These are phyloP conservation scores for Sweltsa coloradensis DNA, from an alignment of 1,140 invertebrate species.

Conservation along the genomic window DNA sequence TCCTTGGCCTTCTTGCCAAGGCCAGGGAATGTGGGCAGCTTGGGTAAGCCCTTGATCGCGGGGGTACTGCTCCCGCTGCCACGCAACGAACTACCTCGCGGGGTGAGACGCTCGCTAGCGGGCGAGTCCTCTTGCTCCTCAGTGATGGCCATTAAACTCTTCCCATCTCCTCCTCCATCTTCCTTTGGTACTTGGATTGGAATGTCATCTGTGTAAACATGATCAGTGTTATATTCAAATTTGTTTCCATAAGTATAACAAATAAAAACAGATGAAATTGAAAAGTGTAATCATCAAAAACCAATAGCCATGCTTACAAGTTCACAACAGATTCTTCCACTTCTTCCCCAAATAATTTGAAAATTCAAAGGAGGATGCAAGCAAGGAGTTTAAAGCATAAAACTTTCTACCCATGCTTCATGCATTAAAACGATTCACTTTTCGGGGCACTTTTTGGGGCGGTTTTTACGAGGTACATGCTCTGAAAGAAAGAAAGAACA, in stretches of 20 bases:
- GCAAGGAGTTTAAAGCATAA: no score
- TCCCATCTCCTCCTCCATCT: conserved; percentile 13
- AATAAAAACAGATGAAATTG: conserved; percentile 3
- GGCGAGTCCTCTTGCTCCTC: conserved; percentile 27
- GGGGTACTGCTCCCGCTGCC: conserved; percentile 11
- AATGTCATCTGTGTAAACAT: conserved; percentile 28
- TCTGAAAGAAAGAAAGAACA: no score
- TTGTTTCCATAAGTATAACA: no score
- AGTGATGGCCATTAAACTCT: conserved; percentile 24
- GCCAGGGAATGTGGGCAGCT: conserved; percentile 21
- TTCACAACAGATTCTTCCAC: no score
- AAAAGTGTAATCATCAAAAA: conserved; percentile 4
- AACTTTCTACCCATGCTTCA: no score
- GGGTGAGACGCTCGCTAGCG: conserved; percentile 4
- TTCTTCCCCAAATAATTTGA: no score
- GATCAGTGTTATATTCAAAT: no score
- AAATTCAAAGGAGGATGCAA: no score
- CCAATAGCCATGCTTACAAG: background rate
- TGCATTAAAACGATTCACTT: no score
- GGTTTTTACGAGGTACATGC: no score
- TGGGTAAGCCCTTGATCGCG: conserved; percentile 20
- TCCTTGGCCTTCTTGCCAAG: conserved; percentile 24
- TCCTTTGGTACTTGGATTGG: conserved; percentile 25
- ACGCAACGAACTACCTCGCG: conserved; percentile 4
- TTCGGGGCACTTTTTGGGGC: no score